Evolutionary conservation across 1,140 invertebrate species (phyloP).

Genomic region (Triops cancriformis): DNA sequence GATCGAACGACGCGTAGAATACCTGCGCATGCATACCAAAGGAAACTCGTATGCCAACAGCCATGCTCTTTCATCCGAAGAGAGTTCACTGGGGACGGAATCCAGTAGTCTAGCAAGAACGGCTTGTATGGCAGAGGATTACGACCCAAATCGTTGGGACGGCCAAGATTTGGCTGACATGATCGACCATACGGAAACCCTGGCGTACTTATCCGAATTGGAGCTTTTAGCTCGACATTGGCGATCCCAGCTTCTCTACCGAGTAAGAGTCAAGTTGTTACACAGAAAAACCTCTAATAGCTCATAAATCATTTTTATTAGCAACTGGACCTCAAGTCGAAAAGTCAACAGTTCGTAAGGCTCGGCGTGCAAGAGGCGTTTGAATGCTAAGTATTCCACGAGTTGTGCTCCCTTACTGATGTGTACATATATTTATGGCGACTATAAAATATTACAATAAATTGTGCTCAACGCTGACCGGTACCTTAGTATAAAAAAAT

Average conservation of each 20-base stretch:
- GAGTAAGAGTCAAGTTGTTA: conserved; percentile 16
- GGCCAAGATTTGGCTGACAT: conserved; percentile 17
- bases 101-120: conserved; percentile 4
- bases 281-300: no score
- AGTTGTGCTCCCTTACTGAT: not conserved
- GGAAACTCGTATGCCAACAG: not conserved
- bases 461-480: no score
- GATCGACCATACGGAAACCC: conserved; percentile 25
- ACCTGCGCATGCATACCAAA: conserved; percentile 14
- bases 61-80: not conserved
- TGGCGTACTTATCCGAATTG: conserved; percentile 30
- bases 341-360: not conserved
- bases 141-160: not conserved
- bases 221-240: conserved; percentile 29
- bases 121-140: not conserved
- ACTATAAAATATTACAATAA: not conserved
- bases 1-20: conserved; percentile 14
- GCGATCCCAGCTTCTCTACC: conserved; percentile 27
- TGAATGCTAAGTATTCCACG: not conserved
- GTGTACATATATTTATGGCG: not conserved
- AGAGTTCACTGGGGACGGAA: conserved; percentile 15
- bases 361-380: not conserved
- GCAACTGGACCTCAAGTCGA: not conserved
- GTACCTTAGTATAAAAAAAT: no score
- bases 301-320: not conserved